Evolutionary conservation across 2,888 invertebrate species (phyloP).

Genomic region (Saturnia japonica): DNA sequence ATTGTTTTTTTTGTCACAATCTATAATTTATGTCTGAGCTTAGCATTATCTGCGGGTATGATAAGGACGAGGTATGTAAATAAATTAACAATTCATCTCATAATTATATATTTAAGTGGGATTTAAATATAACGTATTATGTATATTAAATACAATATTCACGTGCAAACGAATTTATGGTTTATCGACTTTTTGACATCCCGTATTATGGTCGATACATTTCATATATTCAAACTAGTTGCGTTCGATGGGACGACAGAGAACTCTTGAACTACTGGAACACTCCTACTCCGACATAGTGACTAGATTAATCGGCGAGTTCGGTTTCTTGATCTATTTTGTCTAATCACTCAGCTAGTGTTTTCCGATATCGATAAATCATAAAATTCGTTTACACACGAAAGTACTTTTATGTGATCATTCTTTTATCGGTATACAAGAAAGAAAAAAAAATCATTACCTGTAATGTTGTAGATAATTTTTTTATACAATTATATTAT

Average conservation of each 20-base stretch:
- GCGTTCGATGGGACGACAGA: background rate
- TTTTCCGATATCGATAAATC: background rate
- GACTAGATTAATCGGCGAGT: background rate
- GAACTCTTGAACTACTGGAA: background rate
- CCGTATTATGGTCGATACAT: background rate
- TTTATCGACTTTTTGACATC: background rate
- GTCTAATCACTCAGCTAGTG: background rate
- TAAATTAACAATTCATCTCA: background rate
- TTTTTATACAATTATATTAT: conserved; percentile 43
- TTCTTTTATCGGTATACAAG: background rate
- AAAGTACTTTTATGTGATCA: background rate
- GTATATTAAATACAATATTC: background rate
- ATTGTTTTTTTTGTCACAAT: conserved; percentile 4
- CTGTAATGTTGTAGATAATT: conserved; percentile 41
- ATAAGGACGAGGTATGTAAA: background rate
- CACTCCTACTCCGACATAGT: background rate
- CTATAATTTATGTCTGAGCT: background rate
- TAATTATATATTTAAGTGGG: conserved; percentile 1
- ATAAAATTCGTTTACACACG: background rate
- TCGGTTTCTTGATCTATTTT: background rate
- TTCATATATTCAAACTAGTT: background rate
- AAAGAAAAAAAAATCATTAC: background rate
- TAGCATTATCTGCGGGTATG: background rate
- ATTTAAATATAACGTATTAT: conserved; percentile 1
- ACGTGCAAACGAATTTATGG: background rate